Conservation (phyloP, 2,888 invertebrate species). For the Ephialtes manifestator region DNA sequence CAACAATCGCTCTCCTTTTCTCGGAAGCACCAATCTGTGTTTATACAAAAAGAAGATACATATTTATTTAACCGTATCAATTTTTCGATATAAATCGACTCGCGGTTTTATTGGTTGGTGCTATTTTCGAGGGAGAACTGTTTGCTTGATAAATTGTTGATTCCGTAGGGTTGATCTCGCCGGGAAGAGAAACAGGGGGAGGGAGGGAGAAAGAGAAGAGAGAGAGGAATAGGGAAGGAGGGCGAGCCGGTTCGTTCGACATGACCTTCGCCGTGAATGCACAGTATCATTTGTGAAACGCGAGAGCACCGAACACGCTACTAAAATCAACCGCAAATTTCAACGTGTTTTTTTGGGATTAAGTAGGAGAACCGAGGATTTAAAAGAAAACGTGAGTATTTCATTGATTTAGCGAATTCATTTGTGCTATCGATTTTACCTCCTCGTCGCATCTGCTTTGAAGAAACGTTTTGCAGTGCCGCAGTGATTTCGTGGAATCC, state of each 20-base stretch:
- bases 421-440: not conserved
- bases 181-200: not conserved
- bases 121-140: not conserved
- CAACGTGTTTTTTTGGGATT: constrained; percentile 23
- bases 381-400: constrained; percentile 16
- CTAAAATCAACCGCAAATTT: not conserved
- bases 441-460: not conserved
- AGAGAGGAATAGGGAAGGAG: constrained; percentile 34
- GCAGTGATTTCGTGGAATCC: not conserved
- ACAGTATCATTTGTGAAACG: constrained; percentile 48
- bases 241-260: constrained; percentile 39
- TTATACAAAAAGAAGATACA: not conserved
- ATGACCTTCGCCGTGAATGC: constrained; percentile 56
- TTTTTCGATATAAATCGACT: not conserved
- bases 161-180: constrained; percentile 15
- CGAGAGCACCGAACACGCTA: constrained; percentile 1
- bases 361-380: constrained; percentile 20
- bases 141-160: not conserved
- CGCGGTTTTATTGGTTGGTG: not conserved
- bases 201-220: not conserved
- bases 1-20: not conserved
- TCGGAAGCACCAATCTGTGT: not conserved
- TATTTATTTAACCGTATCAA: not conserved
- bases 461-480: not conserved
- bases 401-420: not conserved